Evolutionary conservation across 2,797 vertebrate species (phyloP).

Genomic region (Stomatorhinus walkeri): DNA sequence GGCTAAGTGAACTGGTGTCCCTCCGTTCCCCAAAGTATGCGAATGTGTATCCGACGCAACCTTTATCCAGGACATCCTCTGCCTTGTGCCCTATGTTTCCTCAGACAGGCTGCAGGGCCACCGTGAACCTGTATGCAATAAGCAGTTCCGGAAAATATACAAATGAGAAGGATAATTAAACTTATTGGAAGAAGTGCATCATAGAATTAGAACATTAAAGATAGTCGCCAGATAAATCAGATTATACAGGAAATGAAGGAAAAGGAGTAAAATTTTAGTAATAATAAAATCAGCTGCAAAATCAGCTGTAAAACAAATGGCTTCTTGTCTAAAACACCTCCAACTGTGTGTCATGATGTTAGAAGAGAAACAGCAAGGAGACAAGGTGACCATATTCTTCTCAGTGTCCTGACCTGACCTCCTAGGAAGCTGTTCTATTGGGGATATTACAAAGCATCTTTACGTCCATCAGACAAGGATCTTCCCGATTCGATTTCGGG

Average conservation of each 20-base stretch:
- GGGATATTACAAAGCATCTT: not conserved
- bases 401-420: not conserved
- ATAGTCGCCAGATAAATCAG: not conserved
- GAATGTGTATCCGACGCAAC: not conserved
- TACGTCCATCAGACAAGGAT: not conserved
- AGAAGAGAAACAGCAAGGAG: slow-evolving; percentile 22
- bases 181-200: not conserved
- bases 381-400: not conserved
- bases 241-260: not conserved
- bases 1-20: not conserved
- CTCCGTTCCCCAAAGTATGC: not conserved
- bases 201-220: not conserved
- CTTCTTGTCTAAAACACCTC: not conserved
- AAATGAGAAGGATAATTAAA: not conserved
- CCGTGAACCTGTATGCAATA: not conserved
- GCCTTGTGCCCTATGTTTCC: not conserved
- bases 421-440: not conserved
- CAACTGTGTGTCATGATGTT: slow-evolving; percentile 19
- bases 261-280: not conserved
- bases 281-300: not conserved
- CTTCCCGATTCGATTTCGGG: not conserved
- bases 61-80: not conserved
- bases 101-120: not conserved
- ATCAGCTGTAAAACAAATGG: not conserved
- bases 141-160: not conserved